Base-by-base conservation (phyloP, 2,797 vertebrate genomes). In the Sebastes aleutianus region DNA sequence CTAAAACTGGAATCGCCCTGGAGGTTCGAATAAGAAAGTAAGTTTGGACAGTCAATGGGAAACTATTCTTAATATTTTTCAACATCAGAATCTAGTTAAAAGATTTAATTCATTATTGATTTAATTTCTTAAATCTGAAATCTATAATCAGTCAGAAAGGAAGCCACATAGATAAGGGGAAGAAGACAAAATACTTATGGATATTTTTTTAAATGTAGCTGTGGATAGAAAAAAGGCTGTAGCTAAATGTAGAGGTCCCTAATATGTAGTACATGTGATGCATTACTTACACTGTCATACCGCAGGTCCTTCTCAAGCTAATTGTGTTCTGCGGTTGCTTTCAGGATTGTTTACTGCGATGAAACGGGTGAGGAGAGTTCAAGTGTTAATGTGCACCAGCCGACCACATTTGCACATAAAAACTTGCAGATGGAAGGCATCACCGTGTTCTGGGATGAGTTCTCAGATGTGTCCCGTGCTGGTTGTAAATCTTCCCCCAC, bases 1-100 rank as follows among this genome's bases (percentile, higher is more conserved):
- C 97, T 74, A 99, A 99, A 97, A 98, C 97, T 84, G 99, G 99
- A 92, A 96, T 97, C 66, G 98, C 98, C 20, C 96, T 99, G 86
- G 98, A 99, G 95, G 96, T 99, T 88, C 95, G 97, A 91, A 97
- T 99, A 31, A 96, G 95, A 90, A 98, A 97, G 98, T 99, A 96
- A 95, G 96, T 91, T 80, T 66, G 8, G 8, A 56, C 34, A 26
- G 20, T 67, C 20, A n/a, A 4, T 26, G 5, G 29, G 13, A 70
- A 20, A 24, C 43, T 20, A 47, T 20, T 47, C 16, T 47, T 47
- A 47, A 54, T 26, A 11, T 6, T 57, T n/a, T 58, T 29, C 10
- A 50, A 24, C 29, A 54, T 43, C 4, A 14, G 4, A 64, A 11
- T 29, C 8, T 3, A 32, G 0, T 11, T n/a, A 16, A 61, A 39